phyloP scores from a whole-genome alignment of 2,797 vertebrate species.

The Synaphobranchus kaupii region DNA sequence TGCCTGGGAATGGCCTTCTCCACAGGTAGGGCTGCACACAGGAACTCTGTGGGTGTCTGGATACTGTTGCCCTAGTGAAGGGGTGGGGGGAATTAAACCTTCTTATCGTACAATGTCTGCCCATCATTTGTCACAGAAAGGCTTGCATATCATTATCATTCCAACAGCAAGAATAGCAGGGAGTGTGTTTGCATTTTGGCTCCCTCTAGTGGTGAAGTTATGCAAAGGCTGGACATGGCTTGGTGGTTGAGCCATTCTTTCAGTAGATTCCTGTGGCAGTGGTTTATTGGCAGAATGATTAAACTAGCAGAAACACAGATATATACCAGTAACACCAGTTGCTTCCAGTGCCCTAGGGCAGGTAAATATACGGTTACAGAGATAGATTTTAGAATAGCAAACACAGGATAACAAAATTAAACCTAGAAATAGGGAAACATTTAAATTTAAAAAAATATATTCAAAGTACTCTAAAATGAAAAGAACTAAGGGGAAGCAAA shows the following conservation, averaged over 20 bases:
- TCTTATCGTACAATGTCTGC: not conserved
- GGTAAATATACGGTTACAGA: not conserved
- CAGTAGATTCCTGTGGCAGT: not conserved
- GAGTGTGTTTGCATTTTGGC: not conserved
- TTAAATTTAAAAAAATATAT: not conserved
- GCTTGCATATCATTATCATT: not conserved
- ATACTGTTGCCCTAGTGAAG: not conserved
- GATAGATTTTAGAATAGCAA: not conserved
- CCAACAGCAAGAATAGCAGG: constrained; percentile 4
- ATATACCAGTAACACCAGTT: not conserved
- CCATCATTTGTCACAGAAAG: not conserved
- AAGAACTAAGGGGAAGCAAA: no score
- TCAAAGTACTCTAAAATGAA: no score
- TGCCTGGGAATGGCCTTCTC: constrained; percentile 92
- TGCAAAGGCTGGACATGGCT: not conserved
- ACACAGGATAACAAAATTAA: not conserved
- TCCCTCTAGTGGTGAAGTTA: constrained; percentile 10
- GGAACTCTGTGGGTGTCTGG: not conserved
- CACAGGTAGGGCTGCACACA: constrained; percentile 71
- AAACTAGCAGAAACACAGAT: not conserved
- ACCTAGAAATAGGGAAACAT: not conserved
- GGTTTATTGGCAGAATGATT: not conserved
- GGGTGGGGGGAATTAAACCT: not conserved
- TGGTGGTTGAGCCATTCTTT: not conserved
- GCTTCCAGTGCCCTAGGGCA: not conserved